phyloP scores from a whole-genome alignment of 2,888 invertebrate species.

The Limnephilus rhombicus region DNA sequence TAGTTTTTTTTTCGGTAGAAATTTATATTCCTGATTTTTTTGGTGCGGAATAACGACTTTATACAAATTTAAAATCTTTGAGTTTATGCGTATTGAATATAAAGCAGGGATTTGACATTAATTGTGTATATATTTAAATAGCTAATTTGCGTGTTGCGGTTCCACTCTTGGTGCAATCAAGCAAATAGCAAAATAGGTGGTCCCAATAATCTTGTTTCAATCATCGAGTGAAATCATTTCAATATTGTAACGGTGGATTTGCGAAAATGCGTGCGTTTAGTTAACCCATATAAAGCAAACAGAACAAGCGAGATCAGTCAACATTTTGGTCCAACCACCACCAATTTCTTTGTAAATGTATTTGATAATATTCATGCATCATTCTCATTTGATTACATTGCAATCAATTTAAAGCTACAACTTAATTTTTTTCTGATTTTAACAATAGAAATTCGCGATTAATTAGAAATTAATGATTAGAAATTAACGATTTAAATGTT shows the following conservation, averaged over 20 bases:
- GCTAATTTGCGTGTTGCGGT: not conserved
- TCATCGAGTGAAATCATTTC: not conserved
- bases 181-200: constrained; percentile 8
- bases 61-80: not conserved
- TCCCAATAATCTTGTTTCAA: not conserved
- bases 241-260: not conserved
- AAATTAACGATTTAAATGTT: no score
- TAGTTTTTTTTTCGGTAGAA: not conserved
- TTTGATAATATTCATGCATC: not conserved
- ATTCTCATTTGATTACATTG: not conserved
- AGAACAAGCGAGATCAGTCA: not conserved
- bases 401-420: not conserved
- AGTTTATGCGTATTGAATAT: constrained; percentile 2
- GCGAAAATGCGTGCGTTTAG: constrained; percentile 15
- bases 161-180: not conserved
- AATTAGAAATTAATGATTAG: no score
- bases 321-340: not conserved
- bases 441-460: not conserved
- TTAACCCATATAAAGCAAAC: constrained; percentile 11
- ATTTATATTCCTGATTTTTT: not conserved
- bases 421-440: not conserved
- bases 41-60: not conserved
- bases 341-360: not conserved
- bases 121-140: not conserved
- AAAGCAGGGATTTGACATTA: constrained; percentile 4